Percentiles rank a stretch among this genome's conserved stretches.
These are phyloP conservation scores for Syngnathoides biaculeatus DNA, from an alignment of 2,113 vertebrate species.

Conservation along the genomic window DNA sequence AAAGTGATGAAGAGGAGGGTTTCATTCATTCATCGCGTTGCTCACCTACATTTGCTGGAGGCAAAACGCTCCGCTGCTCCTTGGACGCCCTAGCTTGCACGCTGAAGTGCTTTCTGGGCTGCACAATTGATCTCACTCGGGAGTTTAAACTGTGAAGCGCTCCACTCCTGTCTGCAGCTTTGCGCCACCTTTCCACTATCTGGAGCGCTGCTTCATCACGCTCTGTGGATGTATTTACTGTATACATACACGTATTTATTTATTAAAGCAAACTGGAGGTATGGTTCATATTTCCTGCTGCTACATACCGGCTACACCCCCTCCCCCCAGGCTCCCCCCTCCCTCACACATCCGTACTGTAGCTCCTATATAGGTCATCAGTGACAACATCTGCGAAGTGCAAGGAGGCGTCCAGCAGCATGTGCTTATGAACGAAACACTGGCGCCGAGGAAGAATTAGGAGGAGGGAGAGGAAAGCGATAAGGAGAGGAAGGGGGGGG, in stretches of 20 bases:
- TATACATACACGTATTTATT: too few species aligned
- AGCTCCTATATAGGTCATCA: slow-evolving; percentile 69
- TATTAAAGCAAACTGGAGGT: slow-evolving; percentile 23
- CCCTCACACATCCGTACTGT: slow-evolving; percentile 19
- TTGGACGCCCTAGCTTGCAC: slow-evolving; percentile 39
- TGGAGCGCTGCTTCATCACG: slow-evolving; percentile 21
- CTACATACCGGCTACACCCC: slow-evolving; percentile 36
- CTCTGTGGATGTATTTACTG: too few species aligned
- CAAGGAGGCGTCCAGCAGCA: slow-evolving; percentile 49
- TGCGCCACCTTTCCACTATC: slow-evolving; percentile 43
- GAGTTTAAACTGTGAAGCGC: slow-evolving; percentile 23
- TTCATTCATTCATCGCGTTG: slow-evolving; percentile 12
- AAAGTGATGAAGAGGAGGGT: slow-evolving; percentile 45
- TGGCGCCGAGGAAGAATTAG: slow-evolving; percentile 18
- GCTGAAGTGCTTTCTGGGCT: slow-evolving; percentile 24
- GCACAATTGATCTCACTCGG: slow-evolving; percentile 35
- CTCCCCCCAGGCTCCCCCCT: not conserved
- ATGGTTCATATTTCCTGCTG: slow-evolving; percentile 22
- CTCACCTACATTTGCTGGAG: slow-evolving; percentile 16
- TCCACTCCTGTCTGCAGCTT: slow-evolving; percentile 39
- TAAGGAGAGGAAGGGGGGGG: not conserved
- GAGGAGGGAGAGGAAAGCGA: not conserved
- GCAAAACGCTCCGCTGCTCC: slow-evolving; percentile 26
- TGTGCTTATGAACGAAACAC: slow-evolving; percentile 45
- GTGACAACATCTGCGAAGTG: slow-evolving; percentile 64